Evolutionary conservation across 2,888 invertebrate genomes (phyloP).

Genomic region (Phengaris arion): DNA sequence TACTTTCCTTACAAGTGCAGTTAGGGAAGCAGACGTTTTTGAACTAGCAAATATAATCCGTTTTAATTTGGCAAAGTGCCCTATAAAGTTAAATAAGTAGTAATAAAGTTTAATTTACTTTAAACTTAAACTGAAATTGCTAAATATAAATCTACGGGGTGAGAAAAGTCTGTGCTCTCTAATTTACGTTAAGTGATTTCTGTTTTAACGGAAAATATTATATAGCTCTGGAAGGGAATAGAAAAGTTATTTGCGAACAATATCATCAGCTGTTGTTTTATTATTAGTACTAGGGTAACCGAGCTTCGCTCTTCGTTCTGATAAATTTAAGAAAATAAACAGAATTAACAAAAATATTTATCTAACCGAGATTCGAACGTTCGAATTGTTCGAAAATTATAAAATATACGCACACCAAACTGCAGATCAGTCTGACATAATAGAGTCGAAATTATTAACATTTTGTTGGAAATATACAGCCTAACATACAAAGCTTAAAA

Average conservation of each 20-base stretch:
- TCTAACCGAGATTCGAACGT: too few relatives aligned
- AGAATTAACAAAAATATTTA: too few relatives aligned
- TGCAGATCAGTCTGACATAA: too few relatives aligned
- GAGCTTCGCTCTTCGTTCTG: too few relatives aligned
- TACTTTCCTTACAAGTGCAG: background rate
- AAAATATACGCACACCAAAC: too few relatives aligned
- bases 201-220: conserved; percentile 2
- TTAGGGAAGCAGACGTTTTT: background rate
- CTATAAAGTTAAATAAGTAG: conserved; percentile 25
- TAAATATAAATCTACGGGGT: conserved; percentile 19
- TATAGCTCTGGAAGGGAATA: background rate
- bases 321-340: too few relatives aligned
- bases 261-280: background rate
- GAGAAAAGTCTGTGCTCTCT: background rate
- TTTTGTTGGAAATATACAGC: too few relatives aligned
- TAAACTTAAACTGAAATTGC: conserved; percentile 17
- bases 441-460: too few relatives aligned
- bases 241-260: background rate
- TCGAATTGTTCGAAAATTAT: too few relatives aligned
- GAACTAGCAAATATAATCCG: background rate
- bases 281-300: too few relatives aligned
- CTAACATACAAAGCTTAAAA: too few relatives aligned
- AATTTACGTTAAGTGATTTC: conserved; percentile 8
- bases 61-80: conserved; percentile 7
- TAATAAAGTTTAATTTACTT: conserved; percentile 24